Base-by-base conservation (phyloP, 2,888 invertebrate species). In the Drosophila pseudotakahashii region DNA sequence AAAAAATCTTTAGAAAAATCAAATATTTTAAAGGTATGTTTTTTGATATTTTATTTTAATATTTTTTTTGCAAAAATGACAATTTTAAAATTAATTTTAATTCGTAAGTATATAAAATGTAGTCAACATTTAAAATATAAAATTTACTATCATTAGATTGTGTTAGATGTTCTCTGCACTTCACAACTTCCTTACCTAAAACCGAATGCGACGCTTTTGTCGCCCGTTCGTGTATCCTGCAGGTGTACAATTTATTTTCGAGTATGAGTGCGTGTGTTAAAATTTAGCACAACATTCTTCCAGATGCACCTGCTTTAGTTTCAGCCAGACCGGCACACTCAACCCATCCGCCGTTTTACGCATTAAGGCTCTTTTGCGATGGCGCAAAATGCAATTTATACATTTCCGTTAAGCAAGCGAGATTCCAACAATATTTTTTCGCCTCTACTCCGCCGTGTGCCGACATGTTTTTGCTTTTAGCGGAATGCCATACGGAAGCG, bases 361-460 rank as follows among this genome's bases (percentile, higher is more conserved):
- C 87, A 78, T 83, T 83, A 83, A 70, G 75, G 45, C 66, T 44
- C 62, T 54, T 62, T 52, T 16, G 64, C 60, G 55, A 50, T 77
- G 64, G 69, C 67, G 62, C 82, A 74, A 87, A 89, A 84, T 87
- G 81, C 71, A 89, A 89, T 84, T 84, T 84, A 84, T 89, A 89
- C 79, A 89, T 84, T 89, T 84, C 88, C 84, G 84, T 81, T 89
- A 87, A 84, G 89, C 85, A 76, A 76, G 81, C 68, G 71, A 70
- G 67, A 81, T 68, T 68, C 64, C 47, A 45, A 70, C 67, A 62
- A 70, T 73, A 77, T 83, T 79, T 79, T 75, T 73, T 57, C 55
- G 52, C n/a, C 53, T 36, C 36, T 37, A 23, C 45, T 50, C 58
- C 53, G 47, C 52, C 58, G 62, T 71, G 60, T 69, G 50, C 50